Conservation (phyloP, 1,140 invertebrate species). For the Branchinecta lindahli region DNA sequence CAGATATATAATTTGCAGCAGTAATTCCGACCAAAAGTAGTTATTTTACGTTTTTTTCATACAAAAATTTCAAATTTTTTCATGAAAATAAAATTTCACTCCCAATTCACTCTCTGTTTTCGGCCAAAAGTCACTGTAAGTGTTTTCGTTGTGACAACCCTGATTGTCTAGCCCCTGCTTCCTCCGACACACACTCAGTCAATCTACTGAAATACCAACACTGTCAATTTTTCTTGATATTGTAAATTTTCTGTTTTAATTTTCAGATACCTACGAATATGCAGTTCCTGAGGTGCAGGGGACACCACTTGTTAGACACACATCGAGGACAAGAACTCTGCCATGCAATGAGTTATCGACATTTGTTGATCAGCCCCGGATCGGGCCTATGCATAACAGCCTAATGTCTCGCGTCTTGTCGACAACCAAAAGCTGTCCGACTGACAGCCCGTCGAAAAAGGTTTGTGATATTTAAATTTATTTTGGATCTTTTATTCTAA, state of each 20-base stretch:
- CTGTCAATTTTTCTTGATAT: too few relatives aligned
- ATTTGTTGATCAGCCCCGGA: background rate
- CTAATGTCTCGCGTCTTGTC: slow-evolving; percentile 7
- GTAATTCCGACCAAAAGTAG: too few relatives aligned
- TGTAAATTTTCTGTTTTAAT: slow-evolving; percentile 10
- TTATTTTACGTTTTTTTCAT: too few relatives aligned
- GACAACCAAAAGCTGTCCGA: background rate
- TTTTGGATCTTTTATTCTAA: background rate
- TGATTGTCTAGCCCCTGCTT: too few relatives aligned
- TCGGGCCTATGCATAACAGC: slow-evolving; percentile 5
- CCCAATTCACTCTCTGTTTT: too few relatives aligned
- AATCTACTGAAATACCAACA: too few relatives aligned
- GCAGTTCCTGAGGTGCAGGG: slow-evolving; percentile 50
- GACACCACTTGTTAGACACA: slow-evolving; percentile 41
- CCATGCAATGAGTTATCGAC: background rate
- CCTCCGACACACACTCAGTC: too few relatives aligned
- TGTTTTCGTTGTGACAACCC: too few relatives aligned
- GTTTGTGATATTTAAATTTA: background rate
- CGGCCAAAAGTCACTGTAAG: too few relatives aligned
- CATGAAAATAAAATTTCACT: too few relatives aligned
- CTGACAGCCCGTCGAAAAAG: background rate
- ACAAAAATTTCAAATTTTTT: too few relatives aligned
- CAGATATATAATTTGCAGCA: too few relatives aligned
- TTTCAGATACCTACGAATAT: slow-evolving; percentile 48
- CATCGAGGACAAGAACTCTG: background rate